Evolutionary conservation across 2,888 invertebrate species (phyloP).

Genomic region (Trissolcus japonicus): DNA sequence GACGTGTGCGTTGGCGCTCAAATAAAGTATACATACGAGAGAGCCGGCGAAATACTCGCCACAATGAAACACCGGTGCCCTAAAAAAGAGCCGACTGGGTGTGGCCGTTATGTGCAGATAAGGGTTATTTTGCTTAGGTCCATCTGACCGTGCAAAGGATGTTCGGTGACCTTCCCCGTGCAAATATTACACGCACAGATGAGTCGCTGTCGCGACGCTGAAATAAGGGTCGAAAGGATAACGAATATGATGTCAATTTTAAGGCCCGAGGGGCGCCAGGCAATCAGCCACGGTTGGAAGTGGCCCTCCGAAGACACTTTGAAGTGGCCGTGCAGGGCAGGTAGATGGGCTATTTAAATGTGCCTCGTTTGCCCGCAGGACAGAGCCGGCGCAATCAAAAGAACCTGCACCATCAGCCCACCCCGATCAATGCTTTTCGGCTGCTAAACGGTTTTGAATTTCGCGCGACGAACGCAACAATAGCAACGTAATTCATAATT

Average conservation of each 20-base stretch:
- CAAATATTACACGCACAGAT: constrained; percentile 43
- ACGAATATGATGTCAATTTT: constrained; percentile 76
- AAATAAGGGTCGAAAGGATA: constrained; percentile 75
- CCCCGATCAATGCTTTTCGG: constrained; percentile 41
- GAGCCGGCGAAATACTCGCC: constrained; percentile 5
- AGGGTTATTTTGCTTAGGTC: constrained; percentile 71
- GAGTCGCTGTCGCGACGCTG: constrained; percentile 46
- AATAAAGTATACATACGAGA: constrained; percentile 17
- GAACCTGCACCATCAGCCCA: constrained; percentile 12
- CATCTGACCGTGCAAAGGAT: constrained; percentile 65
- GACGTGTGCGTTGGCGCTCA: constrained; percentile 11
- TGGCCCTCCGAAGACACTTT: constrained; percentile 63
- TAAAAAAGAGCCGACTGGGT: constrained; percentile 59
- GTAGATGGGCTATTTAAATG: constrained; percentile 52
- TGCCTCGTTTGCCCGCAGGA: background rate
- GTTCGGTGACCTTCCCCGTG: constrained; percentile 14
- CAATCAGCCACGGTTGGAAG: constrained; percentile 66
- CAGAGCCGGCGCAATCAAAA: constrained; percentile 18
- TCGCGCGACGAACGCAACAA: constrained; percentile 54
- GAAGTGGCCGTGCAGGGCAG: constrained; percentile 62
- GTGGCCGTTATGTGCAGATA: constrained; percentile 65
- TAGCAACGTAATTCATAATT: constrained; percentile 65
- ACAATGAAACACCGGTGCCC: constrained; percentile 19
- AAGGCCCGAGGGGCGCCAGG: constrained; percentile 71
- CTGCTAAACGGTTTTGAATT: constrained; percentile 55